These are phyloP conservation scores for Muricea muricata DNA, from an alignment of 92 coral and sea anemone species.

Conservation along the genomic window DNA sequence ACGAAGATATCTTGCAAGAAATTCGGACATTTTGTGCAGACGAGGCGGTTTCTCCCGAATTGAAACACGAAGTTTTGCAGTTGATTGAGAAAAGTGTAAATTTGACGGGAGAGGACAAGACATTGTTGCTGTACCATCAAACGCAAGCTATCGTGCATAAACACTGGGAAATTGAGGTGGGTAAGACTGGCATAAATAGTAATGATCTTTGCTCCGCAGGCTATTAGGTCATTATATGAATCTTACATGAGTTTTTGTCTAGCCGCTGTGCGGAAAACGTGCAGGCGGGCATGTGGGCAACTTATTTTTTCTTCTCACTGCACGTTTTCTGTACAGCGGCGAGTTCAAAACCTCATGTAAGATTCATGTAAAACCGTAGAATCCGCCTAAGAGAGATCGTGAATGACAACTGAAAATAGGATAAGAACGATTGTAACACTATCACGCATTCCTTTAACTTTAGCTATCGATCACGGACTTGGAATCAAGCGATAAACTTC, in stretches of 20 bases:
- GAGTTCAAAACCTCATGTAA: no score
- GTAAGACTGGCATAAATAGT: not conserved
- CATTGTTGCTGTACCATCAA: constrained; percentile 80
- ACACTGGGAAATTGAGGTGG: constrained; percentile 86
- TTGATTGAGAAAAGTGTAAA: constrained; percentile 77
- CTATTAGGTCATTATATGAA: no score
- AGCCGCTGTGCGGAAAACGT: no score
- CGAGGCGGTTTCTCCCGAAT: constrained; percentile 74
- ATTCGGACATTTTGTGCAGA: constrained; percentile 90
- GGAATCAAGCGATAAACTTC: constrained; percentile 89
- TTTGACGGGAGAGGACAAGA: constrained; percentile 91
- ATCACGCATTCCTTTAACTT: not conserved
- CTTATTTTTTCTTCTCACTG: no score
- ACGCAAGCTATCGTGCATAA: constrained; percentile 87
- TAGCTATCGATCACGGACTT: constrained; percentile 85
- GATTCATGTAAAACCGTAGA: no score
- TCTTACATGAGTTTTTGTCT: no score
- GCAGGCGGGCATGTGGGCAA: no score
- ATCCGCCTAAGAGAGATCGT: no score
- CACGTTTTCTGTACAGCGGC: no score
- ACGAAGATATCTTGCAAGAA: constrained; percentile 81
- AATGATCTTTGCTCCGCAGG: no score
- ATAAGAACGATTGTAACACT: no score
- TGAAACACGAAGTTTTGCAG: constrained; percentile 81
- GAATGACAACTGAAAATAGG: no score